Evolutionary conservation across 1,140 invertebrate genomes (phyloP).

Genomic region (Drosophila willistoni): DNA sequence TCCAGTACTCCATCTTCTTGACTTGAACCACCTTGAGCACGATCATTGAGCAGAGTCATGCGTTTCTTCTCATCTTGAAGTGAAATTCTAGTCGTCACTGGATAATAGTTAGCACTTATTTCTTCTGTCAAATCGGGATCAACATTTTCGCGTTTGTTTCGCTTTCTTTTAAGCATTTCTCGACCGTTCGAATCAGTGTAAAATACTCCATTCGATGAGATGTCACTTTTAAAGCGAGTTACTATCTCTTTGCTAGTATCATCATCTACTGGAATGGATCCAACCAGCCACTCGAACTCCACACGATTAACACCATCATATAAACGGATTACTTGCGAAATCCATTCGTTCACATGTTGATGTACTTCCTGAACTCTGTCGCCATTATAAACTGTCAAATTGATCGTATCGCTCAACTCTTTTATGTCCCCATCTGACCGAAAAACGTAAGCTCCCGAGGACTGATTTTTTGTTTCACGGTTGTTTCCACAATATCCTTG

Average conservation of each 20-base stretch:
- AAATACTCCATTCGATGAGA: slow-evolving; percentile 88
- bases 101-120: slow-evolving; percentile 96
- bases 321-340: slow-evolving; percentile 91
- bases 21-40: slow-evolving; percentile 94
- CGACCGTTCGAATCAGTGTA: slow-evolving; percentile 98
- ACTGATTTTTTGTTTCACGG: slow-evolving; percentile 84
- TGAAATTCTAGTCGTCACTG: slow-evolving; percentile 93
- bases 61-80: slow-evolving; percentile 84
- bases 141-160: slow-evolving; percentile 91
- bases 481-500: slow-evolving; percentile 87
- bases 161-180: slow-evolving; percentile 90
- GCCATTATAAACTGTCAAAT: slow-evolving; percentile 85
- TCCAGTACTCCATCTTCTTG: slow-evolving; percentile 90
- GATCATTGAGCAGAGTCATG: slow-evolving; percentile 91
- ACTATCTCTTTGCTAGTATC: slow-evolving; percentile 92
- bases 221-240: slow-evolving; percentile 87
- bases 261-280: slow-evolving; percentile 93
- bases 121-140: slow-evolving; percentile 87
- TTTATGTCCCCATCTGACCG: slow-evolving; percentile 85
- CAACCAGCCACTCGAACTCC: slow-evolving; percentile 97
- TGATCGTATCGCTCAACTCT: slow-evolving; percentile 83
- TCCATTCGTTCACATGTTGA: slow-evolving; percentile 89
- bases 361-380: slow-evolving; percentile 92
- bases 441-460: slow-evolving; percentile 95
- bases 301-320: slow-evolving; percentile 88